A percentile compares a stretch with the other conserved stretches of the same genome.
Evolutionary conservation across 2,797 vertebrate species (phyloP).

Genomic region (Pelochelys cantorii): DNA sequence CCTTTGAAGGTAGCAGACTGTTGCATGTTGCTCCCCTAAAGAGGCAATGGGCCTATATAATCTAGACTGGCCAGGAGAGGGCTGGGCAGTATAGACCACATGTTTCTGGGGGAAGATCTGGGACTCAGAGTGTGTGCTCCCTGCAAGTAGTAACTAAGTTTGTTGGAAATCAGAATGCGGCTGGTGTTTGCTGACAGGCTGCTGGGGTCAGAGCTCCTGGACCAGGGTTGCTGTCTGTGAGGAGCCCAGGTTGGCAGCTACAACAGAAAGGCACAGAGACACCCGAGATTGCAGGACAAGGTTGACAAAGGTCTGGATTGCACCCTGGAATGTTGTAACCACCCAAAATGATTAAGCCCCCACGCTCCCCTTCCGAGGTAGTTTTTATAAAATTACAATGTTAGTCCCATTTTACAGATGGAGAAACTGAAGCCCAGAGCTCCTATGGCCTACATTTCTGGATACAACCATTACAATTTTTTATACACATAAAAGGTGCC

Average conservation of each 20-base stretch:
- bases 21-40: background rate
- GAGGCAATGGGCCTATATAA: background rate
- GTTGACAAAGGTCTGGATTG: background rate
- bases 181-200: background rate
- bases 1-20: background rate
- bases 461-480: background rate
- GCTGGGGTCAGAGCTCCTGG: background rate
- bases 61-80: background rate
- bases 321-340: background rate
- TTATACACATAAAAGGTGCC: background rate
- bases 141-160: background rate
- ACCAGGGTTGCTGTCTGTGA: background rate
- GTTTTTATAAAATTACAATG: conserved; percentile 1
- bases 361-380: background rate
- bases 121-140: too few species aligned
- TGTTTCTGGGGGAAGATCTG: too few species aligned
- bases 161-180: background rate
- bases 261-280: background rate
- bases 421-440: background rate
- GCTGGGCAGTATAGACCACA: background rate
- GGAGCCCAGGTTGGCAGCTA: background rate
- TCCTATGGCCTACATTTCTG: background rate
- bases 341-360: background rate
- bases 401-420: conserved; percentile 13
- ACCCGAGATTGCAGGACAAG: background rate